Evolutionary conservation across 2,797 vertebrate genomes (phyloP).

Genomic region (Mormyrus hasselquistii): DNA sequence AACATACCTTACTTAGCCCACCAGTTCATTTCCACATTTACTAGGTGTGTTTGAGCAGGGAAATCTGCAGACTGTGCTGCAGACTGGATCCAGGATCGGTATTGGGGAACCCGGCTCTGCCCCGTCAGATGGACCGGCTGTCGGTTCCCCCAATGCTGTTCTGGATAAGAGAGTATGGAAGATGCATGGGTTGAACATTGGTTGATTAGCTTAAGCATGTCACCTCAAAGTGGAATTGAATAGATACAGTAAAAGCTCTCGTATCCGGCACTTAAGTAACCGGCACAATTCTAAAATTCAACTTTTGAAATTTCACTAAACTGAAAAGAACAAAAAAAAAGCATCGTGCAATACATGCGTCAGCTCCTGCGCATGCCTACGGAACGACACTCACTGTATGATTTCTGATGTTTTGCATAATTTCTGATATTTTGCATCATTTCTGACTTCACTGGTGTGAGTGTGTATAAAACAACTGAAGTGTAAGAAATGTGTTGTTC

Average conservation of each 20-base stretch:
- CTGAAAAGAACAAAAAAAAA: not conserved
- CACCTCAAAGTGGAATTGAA: conserved; percentile 2
- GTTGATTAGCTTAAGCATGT: conserved; percentile 6
- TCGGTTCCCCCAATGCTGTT: not conserved
- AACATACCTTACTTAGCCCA: not conserved
- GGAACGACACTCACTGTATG: not conserved
- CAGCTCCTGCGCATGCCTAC: not conserved
- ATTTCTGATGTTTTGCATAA: not conserved
- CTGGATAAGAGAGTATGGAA: not conserved
- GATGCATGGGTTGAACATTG: not conserved
- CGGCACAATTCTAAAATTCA: not conserved
- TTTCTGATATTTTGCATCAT: not conserved
- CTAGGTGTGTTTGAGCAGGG: not conserved
- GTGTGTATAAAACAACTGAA: not conserved
- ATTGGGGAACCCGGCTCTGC: not conserved
- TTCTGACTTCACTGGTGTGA: not conserved
- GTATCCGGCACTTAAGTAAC: not conserved
- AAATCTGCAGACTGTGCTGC: not conserved
- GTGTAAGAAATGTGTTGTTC: not conserved
- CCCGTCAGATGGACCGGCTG: not conserved
- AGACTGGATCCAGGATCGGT: not conserved
- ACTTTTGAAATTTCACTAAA: not conserved
- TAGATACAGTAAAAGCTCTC: not conserved
- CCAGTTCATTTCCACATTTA: not conserved
- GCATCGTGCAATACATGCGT: not conserved